Evolutionary conservation across 1,140 invertebrate species (phyloP), one percentile per base, ranked within the genome.

Genomic region (Drosophila ercepeae): DNA sequence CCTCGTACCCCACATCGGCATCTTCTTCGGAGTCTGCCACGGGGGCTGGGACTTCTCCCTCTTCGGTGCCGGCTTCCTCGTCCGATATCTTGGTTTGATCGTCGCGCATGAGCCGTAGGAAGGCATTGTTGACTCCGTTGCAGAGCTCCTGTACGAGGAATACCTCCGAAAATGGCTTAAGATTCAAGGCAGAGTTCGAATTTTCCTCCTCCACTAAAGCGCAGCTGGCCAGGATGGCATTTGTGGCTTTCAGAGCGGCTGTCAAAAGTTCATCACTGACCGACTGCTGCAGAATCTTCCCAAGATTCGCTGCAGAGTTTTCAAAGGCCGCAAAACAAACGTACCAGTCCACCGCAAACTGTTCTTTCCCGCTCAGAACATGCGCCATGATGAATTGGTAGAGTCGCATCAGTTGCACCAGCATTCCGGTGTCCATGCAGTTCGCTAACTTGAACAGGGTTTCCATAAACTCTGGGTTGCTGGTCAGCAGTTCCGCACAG

Each of bases 251-350:
- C 13, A 94, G 86, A 0, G 93, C 92, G 49, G 92, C 92, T 1
- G 92, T 61, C 3, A 94, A 73, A 0, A 95, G 72, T 25, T 93
- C 93, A 91, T 93, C 93, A 74, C 94, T 95, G 1, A 93, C 94
- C 0, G 95, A 96, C 89, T 94, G 95, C 52, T 92, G 92, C 44
- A 96, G 89, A 61, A 96, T 94, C 75, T 94, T 95, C 69, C 90
- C 92, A 19, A 96, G 78, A 69, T 93, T 91, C 32, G 92, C 89
- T 4, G 93, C 92, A 58, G 95, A 89, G 41, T 93, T 90, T 13
- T 89, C 83, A 11, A 82, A 83, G 36, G 84, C 70, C 7, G 77
- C 68, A 16, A 79, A 90, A 32, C 72, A 90, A 46, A 61, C 68
- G 39, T 78, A 90, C 74, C 46, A 93, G 75, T 88, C 68, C 4